These are phyloP conservation scores for Condylura cristata DNA, from an alignment of 2,113 vertebrate species.

Conservation along the genomic window DNA sequence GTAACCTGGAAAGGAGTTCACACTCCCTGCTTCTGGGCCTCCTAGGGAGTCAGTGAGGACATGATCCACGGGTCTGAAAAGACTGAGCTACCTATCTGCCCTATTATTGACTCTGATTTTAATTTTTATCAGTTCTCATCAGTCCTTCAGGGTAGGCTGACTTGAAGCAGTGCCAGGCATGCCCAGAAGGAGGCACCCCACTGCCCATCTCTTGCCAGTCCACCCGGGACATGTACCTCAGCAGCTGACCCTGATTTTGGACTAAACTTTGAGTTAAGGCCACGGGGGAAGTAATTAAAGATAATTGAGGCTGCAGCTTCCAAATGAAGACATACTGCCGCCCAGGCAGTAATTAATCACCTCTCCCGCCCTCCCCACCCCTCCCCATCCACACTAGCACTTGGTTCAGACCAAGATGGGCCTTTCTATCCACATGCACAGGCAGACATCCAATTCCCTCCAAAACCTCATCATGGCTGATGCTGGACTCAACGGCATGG, in stretches of 20 bases:
- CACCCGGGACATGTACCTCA: neutral
- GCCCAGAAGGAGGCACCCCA: neutral
- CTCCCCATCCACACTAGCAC: neutral
- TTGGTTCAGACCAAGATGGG: neutral
- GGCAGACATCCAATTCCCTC: neutral
- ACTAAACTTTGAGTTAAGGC: conserved; percentile 45
- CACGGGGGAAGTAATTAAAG: conserved; percentile 17
- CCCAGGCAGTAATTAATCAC: conserved; percentile 15
- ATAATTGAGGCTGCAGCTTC: conserved; percentile 53
- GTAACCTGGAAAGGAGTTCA: neutral
- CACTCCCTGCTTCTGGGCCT: neutral
- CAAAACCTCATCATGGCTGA: neutral
- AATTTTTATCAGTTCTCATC: neutral
- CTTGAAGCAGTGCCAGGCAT: neutral
- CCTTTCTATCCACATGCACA: neutral
- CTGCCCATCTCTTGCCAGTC: neutral
- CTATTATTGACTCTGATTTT: neutral
- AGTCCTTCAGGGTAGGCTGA: neutral
- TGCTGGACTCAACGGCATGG: neutral
- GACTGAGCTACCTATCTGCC: neutral
- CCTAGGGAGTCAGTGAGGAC: neutral
- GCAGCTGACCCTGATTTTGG: neutral
- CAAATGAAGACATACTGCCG: conserved; percentile 58
- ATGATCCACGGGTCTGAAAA: neutral
- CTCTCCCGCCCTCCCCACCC: neutral